Percentiles rank a stretch among this genome's conserved stretches.
Conservation (phyloP, 2,113 vertebrate genomes). For the Hippocampus comes region DNA sequence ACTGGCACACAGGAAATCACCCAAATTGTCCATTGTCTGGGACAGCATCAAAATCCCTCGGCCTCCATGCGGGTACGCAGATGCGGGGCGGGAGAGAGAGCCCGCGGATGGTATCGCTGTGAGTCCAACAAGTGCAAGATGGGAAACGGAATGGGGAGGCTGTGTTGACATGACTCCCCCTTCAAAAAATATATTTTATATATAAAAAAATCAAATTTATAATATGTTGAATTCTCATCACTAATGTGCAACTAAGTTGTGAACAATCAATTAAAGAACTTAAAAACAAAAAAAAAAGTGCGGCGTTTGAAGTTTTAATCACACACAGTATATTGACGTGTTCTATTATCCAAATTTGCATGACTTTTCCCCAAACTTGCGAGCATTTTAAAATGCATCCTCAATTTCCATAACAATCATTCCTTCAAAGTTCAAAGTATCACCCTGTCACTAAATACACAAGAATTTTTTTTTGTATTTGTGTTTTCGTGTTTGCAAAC, state of each 20-base stretch:
- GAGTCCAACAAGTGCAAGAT: slow-evolving; percentile 1
- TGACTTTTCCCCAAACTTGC: no score
- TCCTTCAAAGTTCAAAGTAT: background rate
- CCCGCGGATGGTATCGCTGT: slow-evolving; percentile 9
- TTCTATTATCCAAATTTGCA: no score
- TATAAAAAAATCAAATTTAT: background rate
- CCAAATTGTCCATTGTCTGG: slow-evolving; percentile 74
- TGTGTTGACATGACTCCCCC: no score
- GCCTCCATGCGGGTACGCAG: slow-evolving; percentile 14
- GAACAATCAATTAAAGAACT: background rate
- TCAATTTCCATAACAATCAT: no score
- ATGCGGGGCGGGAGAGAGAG: slow-evolving; percentile 6
- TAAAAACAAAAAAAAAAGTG: no score
- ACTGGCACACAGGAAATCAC: slow-evolving; percentile 76
- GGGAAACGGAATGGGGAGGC: slow-evolving; percentile 14
- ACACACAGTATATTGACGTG: no score
- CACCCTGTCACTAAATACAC: background rate
- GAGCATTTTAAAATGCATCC: no score
- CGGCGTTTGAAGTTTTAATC: background rate
- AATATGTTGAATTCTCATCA: background rate
- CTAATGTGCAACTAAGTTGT: no score
- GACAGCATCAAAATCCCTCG: slow-evolving; percentile 68
- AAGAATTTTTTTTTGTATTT: background rate
- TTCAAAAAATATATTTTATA: no score
- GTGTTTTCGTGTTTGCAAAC: background rate